Evolutionary conservation across 2,797 vertebrate genomes (phyloP).

Genomic region (Monodelphis domestica): DNA sequence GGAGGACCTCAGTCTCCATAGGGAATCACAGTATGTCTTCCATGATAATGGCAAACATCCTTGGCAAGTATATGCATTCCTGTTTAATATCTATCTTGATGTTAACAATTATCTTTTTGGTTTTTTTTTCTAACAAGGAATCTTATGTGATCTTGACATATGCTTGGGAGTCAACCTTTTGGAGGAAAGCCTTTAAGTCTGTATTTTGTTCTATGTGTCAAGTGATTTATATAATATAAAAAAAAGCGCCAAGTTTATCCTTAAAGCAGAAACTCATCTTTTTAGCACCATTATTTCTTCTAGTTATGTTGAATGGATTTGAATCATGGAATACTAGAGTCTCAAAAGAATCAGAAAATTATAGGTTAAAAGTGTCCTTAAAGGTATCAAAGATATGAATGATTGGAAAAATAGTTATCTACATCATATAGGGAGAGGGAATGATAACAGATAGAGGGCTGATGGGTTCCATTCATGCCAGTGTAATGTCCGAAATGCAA

Average conservation of each 20-base stretch:
- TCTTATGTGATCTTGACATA: not conserved
- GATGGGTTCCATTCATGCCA: not conserved
- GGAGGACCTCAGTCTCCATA: not conserved
- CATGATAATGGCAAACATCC: not conserved
- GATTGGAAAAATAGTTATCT: not conserved
- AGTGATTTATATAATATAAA: not conserved
- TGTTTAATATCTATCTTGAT: not conserved
- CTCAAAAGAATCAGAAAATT: not conserved
- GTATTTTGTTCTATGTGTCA: not conserved
- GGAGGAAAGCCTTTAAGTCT: not conserved
- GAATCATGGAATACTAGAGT: not conserved
- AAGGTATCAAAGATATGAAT: too few species aligned
- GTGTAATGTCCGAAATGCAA: not conserved
- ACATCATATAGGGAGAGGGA: not conserved
- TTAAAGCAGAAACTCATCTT: not conserved
- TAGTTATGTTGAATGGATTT: not conserved
- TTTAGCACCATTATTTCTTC: not conserved
- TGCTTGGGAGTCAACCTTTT: not conserved
- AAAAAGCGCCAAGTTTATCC: not conserved
- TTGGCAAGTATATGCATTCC: not conserved
- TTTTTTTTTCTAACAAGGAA: not conserved
- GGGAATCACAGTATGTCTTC: not conserved
- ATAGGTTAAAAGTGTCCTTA: too few species aligned
- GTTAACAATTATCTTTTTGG: not conserved
- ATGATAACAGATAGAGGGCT: not conserved